Evolutionary conservation across 2,797 vertebrate genomes (phyloP).

Genomic region (Sebastes taczanowskii): DNA sequence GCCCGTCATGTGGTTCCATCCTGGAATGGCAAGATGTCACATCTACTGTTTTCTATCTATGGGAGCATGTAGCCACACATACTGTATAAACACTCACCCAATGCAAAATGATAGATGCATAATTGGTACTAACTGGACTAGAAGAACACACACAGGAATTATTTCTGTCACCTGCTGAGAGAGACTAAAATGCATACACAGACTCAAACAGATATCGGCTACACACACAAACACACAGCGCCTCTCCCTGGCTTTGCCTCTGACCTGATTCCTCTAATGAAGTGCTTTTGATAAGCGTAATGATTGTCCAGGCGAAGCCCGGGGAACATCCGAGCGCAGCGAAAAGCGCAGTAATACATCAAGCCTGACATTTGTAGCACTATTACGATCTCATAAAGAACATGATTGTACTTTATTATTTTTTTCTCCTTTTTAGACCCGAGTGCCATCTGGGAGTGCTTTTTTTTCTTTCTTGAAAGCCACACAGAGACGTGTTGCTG

Average conservation of each 20-base stretch:
- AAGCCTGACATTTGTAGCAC: conserved; percentile 65
- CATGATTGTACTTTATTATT: conserved; percentile 52
- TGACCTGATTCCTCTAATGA: conserved; percentile 73
- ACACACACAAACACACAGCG: background rate
- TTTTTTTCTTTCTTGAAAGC: conserved; percentile 13
- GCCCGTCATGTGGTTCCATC: too few relatives aligned
- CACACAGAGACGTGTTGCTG: conserved; percentile 2
- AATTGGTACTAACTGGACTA: background rate
- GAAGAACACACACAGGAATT: background rate
- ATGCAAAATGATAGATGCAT: background rate
- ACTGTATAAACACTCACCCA: background rate
- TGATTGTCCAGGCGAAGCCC: conserved; percentile 57
- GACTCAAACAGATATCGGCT: background rate
- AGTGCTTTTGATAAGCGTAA: conserved; percentile 63
- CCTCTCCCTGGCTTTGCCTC: background rate
- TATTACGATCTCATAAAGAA: conserved; percentile 71
- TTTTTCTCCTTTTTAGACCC: conserved; percentile 45
- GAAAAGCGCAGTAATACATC: conserved; percentile 58
- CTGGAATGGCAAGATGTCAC: too few relatives aligned
- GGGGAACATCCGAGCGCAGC: conserved; percentile 47
- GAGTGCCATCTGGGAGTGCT: conserved; percentile 45
- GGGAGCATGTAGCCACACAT: background rate
- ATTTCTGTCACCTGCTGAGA: background rate
- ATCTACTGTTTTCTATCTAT: too few relatives aligned
- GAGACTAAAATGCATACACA: conserved; percentile 2